A percentile compares a stretch with the other conserved stretches of the same genome.
These are phyloP conservation scores for Indicator maculatus DNA, from an alignment of 2,113 vertebrate species.

Conservation along the genomic window DNA sequence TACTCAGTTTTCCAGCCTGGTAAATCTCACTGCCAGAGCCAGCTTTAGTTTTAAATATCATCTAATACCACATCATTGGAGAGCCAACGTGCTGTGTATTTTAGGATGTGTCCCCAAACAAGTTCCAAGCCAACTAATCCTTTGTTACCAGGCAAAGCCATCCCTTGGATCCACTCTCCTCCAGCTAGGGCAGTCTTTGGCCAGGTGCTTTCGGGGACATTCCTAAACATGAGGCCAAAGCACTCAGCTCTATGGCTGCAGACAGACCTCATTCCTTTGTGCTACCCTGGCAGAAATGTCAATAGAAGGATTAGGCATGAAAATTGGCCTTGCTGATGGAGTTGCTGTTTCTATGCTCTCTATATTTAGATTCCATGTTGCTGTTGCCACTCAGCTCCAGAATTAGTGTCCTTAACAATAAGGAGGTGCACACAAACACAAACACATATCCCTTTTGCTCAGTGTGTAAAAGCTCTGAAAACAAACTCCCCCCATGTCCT, in stretches of 20 bases:
- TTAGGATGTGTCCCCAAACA: background rate
- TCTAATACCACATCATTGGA: background rate
- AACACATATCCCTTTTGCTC: background rate
- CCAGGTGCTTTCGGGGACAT: background rate
- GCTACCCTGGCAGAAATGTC: background rate
- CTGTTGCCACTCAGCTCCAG: constrained; percentile 10
- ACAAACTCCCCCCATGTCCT: background rate
- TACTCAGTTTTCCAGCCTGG: background rate
- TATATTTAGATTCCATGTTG: constrained; percentile 12
- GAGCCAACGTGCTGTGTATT: background rate
- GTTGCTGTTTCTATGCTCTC: background rate
- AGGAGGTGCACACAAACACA: background rate
- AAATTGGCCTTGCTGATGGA: constrained; percentile 25
- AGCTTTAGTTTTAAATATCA: background rate
- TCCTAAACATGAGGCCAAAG: background rate
- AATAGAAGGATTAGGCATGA: background rate
- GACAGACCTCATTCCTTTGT: background rate
- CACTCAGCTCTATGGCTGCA: background rate
- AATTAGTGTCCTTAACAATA: background rate
- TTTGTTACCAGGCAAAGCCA: background rate
- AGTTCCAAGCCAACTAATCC: background rate
- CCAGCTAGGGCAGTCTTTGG: background rate
- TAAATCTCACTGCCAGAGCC: constrained; percentile 14
- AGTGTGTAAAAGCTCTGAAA: background rate
- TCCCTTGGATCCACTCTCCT: background rate